Conservation (phyloP, 2,113 vertebrate species). For the Sylvia atricapilla region DNA sequence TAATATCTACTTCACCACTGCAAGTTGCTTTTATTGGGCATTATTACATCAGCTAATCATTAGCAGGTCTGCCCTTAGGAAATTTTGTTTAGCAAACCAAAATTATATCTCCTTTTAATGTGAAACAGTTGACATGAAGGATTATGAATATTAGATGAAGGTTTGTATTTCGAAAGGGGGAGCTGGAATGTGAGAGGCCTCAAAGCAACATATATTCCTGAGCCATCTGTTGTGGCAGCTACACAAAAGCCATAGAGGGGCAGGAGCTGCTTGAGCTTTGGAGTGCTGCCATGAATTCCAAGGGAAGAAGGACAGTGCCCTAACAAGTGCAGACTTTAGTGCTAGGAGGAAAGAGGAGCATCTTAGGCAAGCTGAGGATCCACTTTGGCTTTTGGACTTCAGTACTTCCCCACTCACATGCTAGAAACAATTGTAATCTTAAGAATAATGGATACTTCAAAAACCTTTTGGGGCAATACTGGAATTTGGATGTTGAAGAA, state of each 20-base stretch:
- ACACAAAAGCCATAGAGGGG: background rate
- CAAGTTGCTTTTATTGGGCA: slow-evolving; percentile 33
- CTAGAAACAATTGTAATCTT: background rate
- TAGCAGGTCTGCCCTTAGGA: slow-evolving; percentile 58
- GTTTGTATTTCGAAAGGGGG: slow-evolving; percentile 4
- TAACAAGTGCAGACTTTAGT: background rate
- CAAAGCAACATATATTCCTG: background rate
- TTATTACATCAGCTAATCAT: slow-evolving; percentile 54
- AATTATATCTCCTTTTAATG: slow-evolving; percentile 52
- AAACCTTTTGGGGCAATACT: background rate
- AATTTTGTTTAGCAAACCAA: slow-evolving; percentile 49
- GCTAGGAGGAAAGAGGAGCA: background rate
- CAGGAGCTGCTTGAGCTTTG: background rate
- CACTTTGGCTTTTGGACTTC: background rate
- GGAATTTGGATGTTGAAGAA: background rate
- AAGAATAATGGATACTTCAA: background rate
- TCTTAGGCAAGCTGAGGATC: background rate
- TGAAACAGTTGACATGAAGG: slow-evolving; percentile 48
- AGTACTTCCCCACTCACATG: background rate
- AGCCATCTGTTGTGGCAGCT: slow-evolving; percentile 19
- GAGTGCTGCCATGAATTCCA: background rate
- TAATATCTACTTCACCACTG: slow-evolving; percentile 24
- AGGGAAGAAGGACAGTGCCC: background rate
- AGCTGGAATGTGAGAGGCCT: slow-evolving; percentile 23
- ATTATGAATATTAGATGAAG: slow-evolving; percentile 41